Conservation (phyloP, 2,113 vertebrate species). For the Petrocephalus zakoni region DNA sequence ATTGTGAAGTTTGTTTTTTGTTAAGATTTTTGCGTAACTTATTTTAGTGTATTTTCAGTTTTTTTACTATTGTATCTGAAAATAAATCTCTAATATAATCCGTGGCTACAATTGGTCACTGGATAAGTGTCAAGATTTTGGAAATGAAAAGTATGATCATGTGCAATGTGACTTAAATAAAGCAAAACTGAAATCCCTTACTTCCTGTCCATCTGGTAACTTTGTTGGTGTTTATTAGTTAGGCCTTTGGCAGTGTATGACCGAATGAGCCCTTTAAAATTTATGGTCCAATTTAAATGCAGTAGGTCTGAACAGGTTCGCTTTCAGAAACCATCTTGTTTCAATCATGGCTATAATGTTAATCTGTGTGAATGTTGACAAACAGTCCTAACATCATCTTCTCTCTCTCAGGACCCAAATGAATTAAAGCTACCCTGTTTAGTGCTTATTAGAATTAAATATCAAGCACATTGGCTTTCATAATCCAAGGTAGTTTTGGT, state of each 20-base stretch:
- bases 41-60: slow-evolving; percentile 40
- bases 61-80: slow-evolving; percentile 47
- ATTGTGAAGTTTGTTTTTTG: slow-evolving; percentile 42
- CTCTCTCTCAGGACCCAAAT: background rate
- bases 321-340: background rate
- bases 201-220: slow-evolving; percentile 21
- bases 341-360: background rate
- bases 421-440: background rate
- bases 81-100: slow-evolving; percentile 32
- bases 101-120: slow-evolving; percentile 37
- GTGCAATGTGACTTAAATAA: slow-evolving; percentile 61
- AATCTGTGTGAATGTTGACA: background rate
- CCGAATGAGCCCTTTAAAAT: background rate
- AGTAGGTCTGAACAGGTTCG: background rate
- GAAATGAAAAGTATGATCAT: slow-evolving; percentile 41
- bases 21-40: slow-evolving; percentile 60
- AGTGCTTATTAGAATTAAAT: background rate
- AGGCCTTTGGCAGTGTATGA: background rate
- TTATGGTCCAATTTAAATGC: background rate
- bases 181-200: slow-evolving; percentile 46
- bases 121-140: slow-evolving; percentile 33
- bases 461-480: background rate
- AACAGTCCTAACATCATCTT: background rate
- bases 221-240: slow-evolving; percentile 3
- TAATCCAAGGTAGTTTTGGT: background rate